Evolutionary conservation across 2,113 vertebrate species (phyloP).

Genomic region (Oryzias celebensis): DNA sequence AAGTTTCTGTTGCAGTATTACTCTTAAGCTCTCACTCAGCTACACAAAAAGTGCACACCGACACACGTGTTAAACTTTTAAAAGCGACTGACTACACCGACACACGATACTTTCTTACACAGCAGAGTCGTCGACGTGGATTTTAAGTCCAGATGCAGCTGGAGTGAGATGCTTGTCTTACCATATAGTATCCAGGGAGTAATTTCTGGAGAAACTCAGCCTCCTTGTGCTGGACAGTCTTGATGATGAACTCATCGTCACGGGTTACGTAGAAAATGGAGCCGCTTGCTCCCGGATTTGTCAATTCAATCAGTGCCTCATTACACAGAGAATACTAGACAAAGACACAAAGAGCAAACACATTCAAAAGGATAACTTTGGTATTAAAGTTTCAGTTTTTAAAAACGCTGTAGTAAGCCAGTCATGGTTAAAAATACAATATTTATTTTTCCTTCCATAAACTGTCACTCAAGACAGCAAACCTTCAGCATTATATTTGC

Average conservation of each 20-base stretch:
- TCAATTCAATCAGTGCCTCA: slow-evolving; percentile 93
- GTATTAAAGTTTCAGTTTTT: too few relatives aligned
- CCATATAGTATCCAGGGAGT: slow-evolving; percentile 99
- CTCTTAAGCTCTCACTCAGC: slow-evolving; percentile 10
- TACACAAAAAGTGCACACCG: slow-evolving; percentile 15
- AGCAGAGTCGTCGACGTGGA: neutral
- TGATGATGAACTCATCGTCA: slow-evolving; percentile 98
- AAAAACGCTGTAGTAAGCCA: too few relatives aligned
- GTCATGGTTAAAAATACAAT: too few relatives aligned
- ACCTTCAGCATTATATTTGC: too few relatives aligned
- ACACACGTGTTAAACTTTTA: neutral
- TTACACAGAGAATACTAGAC: slow-evolving; percentile 93
- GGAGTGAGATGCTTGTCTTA: slow-evolving; percentile 52
- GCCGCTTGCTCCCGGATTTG: slow-evolving; percentile 94
- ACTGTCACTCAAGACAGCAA: too few relatives aligned
- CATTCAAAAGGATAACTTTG: neutral
- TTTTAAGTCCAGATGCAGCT: neutral
- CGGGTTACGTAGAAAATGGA: slow-evolving; percentile 98
- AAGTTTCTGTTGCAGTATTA: slow-evolving; percentile 24
- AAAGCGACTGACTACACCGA: neutral
- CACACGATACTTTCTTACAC: neutral
- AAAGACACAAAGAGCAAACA: slow-evolving; percentile 15
- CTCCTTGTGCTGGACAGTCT: slow-evolving; percentile 97
- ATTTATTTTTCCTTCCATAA: too few relatives aligned
- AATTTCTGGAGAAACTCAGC: slow-evolving; percentile 98